A percentile compares a stretch with the other conserved stretches of the same genome.
phyloP scores from a whole-genome alignment of 2,888 invertebrate species.

The Labia minor region DNA sequence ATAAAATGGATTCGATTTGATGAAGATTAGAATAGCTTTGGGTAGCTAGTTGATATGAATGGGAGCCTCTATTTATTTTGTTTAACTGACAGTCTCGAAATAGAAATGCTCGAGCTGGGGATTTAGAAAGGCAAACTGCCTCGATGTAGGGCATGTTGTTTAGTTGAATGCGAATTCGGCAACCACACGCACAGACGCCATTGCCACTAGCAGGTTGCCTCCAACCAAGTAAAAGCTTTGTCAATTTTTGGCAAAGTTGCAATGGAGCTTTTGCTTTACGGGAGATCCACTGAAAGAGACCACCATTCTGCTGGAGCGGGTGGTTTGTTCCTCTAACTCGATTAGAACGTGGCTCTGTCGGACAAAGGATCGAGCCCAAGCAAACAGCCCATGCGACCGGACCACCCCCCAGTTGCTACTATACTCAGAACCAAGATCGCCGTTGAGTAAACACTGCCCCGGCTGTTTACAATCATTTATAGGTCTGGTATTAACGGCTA shows the following conservation, averaged over 20 bases:
- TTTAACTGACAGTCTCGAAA: not conserved
- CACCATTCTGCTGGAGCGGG: not conserved
- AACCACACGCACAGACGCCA: no score
- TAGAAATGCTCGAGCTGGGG: not conserved
- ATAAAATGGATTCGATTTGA: no score
- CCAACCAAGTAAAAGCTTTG: not conserved
- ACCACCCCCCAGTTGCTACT: not conserved
- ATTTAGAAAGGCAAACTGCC: not conserved
- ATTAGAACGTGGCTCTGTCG: not conserved
- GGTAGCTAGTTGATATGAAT: not conserved
- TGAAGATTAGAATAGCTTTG: no score
- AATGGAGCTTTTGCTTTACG: not conserved
- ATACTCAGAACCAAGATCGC: not conserved
- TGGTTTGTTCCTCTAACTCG: not conserved
- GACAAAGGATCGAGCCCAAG: not conserved
- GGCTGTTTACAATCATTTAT: constrained; percentile 7
- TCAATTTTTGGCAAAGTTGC: constrained; percentile 7
- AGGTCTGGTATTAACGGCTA: constrained; percentile 13
- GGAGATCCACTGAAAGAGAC: not conserved
- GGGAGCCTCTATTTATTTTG: not conserved
- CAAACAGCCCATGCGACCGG: not conserved
- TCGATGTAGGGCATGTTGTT: not conserved
- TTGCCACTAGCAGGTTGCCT: no score
- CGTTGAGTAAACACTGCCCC: not conserved
- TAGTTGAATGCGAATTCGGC: not conserved